phyloP scores from a whole-genome alignment of 2,113 vertebrate species.

The Apodemus sylvaticus region DNA sequence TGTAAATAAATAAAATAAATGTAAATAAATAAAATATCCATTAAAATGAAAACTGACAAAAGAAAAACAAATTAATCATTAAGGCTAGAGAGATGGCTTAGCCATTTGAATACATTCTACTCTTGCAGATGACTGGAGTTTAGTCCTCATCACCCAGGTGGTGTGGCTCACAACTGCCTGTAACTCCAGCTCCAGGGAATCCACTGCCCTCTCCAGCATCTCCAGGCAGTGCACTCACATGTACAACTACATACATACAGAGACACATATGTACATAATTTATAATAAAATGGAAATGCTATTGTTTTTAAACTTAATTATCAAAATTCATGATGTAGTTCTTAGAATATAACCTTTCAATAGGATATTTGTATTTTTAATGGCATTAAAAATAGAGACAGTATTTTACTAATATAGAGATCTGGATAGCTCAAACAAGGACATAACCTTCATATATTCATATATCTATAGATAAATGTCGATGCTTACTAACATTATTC shows the following conservation, averaged over 20 bases:
- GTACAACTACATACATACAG: not conserved
- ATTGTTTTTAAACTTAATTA: conserved; percentile 21
- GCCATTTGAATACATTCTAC: too few species aligned
- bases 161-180: not conserved
- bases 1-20: too few species aligned
- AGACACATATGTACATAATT: not conserved
- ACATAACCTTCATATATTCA: not conserved
- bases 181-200: not conserved
- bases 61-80: not conserved
- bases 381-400: conserved; percentile 35
- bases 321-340: conserved; percentile 18
- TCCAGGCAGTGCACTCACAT: too few species aligned
- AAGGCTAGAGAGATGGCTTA: not conserved
- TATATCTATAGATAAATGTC: not conserved
- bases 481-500: conserved; percentile 13
- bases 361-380: conserved; percentile 44
- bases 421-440: conserved; percentile 42
- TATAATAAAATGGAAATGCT: not conserved
- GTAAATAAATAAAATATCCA: too few species aligned
- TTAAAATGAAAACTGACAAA: too few species aligned
- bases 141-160: not conserved
- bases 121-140: not conserved
- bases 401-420: conserved; percentile 22
- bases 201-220: too few species aligned
- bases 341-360: conserved; percentile 42